A percentile compares a stretch with the other conserved stretches of the same genome.
Conservation (phyloP, 2,888 invertebrate genomes). For the Protophormia terraenovae region DNA sequence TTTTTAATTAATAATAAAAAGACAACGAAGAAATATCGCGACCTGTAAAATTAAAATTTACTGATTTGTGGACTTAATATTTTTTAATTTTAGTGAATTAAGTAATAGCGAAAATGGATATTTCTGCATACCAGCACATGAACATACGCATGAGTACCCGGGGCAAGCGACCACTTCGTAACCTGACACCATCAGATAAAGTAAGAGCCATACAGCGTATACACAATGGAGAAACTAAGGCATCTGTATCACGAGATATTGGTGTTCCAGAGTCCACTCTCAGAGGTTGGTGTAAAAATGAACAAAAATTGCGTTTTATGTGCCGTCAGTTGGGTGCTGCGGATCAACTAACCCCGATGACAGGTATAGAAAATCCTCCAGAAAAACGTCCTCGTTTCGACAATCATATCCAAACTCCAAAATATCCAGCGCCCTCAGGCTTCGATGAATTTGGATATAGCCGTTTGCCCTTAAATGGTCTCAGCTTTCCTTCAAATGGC, state of each 20-base stretch:
- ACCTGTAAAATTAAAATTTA: neutral
- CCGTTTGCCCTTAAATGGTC: constrained; percentile 72
- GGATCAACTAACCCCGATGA: constrained; percentile 77
- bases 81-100: constrained; percentile 15
- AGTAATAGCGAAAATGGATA: constrained; percentile 72
- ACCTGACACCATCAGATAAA: constrained; percentile 89
- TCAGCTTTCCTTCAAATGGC: constrained; percentile 73
- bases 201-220: constrained; percentile 90
- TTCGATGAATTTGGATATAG: constrained; percentile 77
- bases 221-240: constrained; percentile 92
- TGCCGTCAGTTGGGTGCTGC: constrained; percentile 87
- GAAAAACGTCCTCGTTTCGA: constrained; percentile 78
- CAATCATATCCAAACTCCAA: constrained; percentile 72
- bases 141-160: constrained; percentile 84
- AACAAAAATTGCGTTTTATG: constrained; percentile 87
- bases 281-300: constrained; percentile 93
- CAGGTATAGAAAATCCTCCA: constrained; percentile 73
- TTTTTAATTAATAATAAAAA: neutral
- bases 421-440: constrained; percentile 71
- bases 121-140: constrained; percentile 77
- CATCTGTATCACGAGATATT: constrained; percentile 91
- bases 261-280: constrained; percentile 93
- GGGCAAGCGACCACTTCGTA: constrained; percentile 88
- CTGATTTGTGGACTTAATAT: neutral
- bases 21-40: neutral